Percentiles rank a stretch among this genome's conserved stretches.
Conservation (phyloP, 30 jellyfish, hydroid and myxozoan genomes). For the Pelagia noctiluca region DNA sequence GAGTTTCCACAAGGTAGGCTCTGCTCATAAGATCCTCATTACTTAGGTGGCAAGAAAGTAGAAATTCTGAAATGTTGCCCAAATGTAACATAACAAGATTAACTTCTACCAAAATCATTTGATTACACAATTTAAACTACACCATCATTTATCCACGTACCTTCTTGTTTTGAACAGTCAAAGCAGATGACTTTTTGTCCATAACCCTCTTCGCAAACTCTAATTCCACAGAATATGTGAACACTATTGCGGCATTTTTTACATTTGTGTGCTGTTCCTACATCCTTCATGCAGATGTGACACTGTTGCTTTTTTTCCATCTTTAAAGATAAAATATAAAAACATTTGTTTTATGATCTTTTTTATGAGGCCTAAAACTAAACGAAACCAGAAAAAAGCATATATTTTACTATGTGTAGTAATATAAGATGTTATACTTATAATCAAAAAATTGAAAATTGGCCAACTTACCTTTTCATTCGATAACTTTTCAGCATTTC, state of each 20-base stretch:
- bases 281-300: neutral
- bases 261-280: neutral
- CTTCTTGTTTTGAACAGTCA: neutral
- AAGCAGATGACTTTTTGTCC: constrained; percentile 5
- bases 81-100: neutral
- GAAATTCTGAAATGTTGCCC: neutral
- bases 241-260: neutral
- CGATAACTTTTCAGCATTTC: too few relatives aligned
- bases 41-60: neutral
- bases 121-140: neutral
- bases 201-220: neutral
- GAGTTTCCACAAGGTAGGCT: neutral
- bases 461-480: too few relatives aligned
- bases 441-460: too few relatives aligned
- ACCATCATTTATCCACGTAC: neutral
- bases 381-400: too few relatives aligned
- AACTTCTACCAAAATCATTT: neutral
- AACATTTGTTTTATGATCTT: neutral
- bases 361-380: too few relatives aligned
- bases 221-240: neutral
- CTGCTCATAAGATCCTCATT: neutral
- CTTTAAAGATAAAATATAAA: neutral
- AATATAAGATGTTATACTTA: too few relatives aligned
- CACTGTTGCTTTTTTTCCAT: neutral
- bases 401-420: too few relatives aligned